Evolutionary conservation across 2,113 vertebrate genomes (phyloP).

Genomic region (Gallinago paraguaiae): DNA sequence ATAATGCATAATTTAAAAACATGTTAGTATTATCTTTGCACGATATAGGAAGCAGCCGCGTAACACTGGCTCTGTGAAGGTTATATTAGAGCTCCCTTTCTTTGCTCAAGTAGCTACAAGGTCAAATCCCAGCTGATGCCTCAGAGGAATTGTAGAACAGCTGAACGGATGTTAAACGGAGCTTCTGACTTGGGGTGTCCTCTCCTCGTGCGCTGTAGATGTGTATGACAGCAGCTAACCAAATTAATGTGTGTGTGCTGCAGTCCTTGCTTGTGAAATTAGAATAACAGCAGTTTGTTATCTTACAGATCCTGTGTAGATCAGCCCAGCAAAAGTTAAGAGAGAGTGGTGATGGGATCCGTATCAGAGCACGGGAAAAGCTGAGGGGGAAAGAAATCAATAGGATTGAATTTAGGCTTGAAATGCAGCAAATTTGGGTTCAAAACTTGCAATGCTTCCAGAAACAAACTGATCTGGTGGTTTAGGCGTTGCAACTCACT

Average conservation of each 20-base stretch:
- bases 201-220: not conserved
- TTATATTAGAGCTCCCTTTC: not conserved
- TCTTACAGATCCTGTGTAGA: not conserved
- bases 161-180: not conserved
- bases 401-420: not conserved
- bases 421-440: not conserved
- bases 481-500: fast-evolving
- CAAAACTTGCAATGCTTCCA: not conserved
- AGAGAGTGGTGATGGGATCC: not conserved
- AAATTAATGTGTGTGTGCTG: not conserved
- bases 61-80: not conserved
- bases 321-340: not conserved
- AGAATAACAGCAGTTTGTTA: not conserved
- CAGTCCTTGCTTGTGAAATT: not conserved
- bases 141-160: not conserved
- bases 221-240: not conserved
- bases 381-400: not conserved
- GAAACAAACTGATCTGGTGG: not conserved
- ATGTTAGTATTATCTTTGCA: not conserved
- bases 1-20: not conserved
- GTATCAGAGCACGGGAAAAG: fast-evolving
- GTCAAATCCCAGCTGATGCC: not conserved
- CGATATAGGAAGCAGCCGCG: not conserved
- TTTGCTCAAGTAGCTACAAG: not conserved
- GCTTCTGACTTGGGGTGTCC: not conserved